Evolutionary conservation across 2,888 invertebrate species (phyloP), one percentile per base, ranked within the genome.

Genomic region (Eurois occulta): DNA sequence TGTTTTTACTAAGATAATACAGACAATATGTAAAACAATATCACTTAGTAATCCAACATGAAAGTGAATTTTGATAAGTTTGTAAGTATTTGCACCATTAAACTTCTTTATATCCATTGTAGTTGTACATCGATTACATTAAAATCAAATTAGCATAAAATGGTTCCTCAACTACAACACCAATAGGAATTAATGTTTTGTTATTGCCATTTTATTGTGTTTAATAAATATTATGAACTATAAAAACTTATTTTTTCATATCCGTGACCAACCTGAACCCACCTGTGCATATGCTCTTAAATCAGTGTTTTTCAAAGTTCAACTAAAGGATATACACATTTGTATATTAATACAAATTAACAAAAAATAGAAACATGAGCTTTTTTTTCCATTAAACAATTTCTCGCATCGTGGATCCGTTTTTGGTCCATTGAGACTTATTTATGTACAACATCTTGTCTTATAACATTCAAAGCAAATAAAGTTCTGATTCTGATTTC

Each of bases 141-240:
- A 32, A 68, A 84, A 85, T 86, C 46, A 68, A 74, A 71, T 77
- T 52, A 73, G 67, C 58, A 76, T 75, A 67, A 72, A 78, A 86
- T 81, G 72, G 84, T 82, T 88, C 77, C 84, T 80, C 65, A 77
- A 80, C 64, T 78, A 72, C 75, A 83, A 77, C 78, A 83, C 64
- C 85, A 86, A 79, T 82, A 86, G 81, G 75, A 86, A 84, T 88
- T 68, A 88, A 88, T 86, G 81, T 88, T 89, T 91, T 89, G 90
- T 91, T 91, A 88, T 88, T 87, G 90, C 86, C 86, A 88, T 88
- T 90, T 86, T 89, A 88, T 87, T 88, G 86, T 86, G 86, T 88
- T 87, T 85, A 89, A 85, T 90, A 86, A 87, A 91, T 86, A 88
- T 70, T 86, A 81, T 77, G 64, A 88, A 87, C n/a, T 72, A 78